Conservation (phyloP, 1,140 invertebrate species). For the Lepidurus packardi region DNA sequence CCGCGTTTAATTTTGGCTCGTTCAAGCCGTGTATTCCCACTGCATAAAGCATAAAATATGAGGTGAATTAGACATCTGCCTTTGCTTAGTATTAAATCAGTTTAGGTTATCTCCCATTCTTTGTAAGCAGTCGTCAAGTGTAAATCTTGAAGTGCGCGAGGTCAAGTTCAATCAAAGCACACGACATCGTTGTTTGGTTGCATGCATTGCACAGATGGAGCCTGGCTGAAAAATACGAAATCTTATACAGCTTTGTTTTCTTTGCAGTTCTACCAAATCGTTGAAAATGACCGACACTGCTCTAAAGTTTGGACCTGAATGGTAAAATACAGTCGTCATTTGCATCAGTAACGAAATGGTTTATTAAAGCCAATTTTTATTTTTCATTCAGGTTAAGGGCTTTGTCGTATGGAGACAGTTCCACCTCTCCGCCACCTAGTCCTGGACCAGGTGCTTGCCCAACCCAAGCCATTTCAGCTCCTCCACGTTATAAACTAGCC, state of each 20-base stretch:
- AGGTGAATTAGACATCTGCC: neutral
- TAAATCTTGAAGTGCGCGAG: neutral
- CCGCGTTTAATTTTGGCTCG: slow-evolving; percentile 18
- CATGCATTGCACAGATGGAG: neutral
- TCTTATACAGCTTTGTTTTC: slow-evolving; percentile 10
- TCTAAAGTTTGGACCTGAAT: slow-evolving; percentile 35
- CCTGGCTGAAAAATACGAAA: neutral
- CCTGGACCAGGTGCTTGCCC: slow-evolving; percentile 38
- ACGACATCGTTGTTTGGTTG: slow-evolving; percentile 5
- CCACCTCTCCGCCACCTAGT: slow-evolving; percentile 34
- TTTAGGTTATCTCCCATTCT: neutral
- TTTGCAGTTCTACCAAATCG: slow-evolving; percentile 31
- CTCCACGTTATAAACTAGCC: slow-evolving; percentile 56
- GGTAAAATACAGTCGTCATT: slow-evolving; percentile 28
- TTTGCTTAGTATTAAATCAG: neutral
- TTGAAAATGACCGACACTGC: slow-evolving; percentile 36
- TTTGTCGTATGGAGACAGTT: slow-evolving; percentile 33
- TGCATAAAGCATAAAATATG: slow-evolving; percentile 12
- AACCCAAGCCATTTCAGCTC: slow-evolving; percentile 39
- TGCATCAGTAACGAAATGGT: neutral
- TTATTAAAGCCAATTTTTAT: slow-evolving; percentile 25
- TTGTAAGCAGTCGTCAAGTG: neutral
- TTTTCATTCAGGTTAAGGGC: slow-evolving; percentile 32
- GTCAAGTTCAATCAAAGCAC: slow-evolving; percentile 12
- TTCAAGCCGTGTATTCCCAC: slow-evolving; percentile 1